Conservation (phyloP, 2,113 vertebrate genomes). For the Callionymus lyra region DNA sequence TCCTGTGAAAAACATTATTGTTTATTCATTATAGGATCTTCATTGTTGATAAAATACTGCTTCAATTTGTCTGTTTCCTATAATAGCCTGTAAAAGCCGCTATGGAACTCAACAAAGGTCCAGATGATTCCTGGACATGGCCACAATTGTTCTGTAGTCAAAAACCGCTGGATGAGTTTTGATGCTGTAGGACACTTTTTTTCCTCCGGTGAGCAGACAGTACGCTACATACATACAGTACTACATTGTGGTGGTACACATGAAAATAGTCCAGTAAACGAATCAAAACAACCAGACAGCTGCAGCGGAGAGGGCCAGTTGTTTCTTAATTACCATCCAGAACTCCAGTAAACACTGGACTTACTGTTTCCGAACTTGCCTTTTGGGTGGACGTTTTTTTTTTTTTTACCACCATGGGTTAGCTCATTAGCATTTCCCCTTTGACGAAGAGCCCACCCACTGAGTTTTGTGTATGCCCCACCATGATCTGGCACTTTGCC, state of each 20-base stretch:
- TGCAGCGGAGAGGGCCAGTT: slow-evolving; percentile 47
- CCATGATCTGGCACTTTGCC: slow-evolving; percentile 40
- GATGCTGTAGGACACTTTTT: no score
- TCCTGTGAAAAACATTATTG: no score
- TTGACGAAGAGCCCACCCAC: slow-evolving; percentile 60
- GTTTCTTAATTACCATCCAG: slow-evolving; percentile 46
- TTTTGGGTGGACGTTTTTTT: slow-evolving; percentile 23
- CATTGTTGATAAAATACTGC: no score
- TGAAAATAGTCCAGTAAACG: slow-evolving; percentile 48
- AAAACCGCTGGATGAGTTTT: slow-evolving; percentile 14
- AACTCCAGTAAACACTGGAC: slow-evolving; percentile 49
- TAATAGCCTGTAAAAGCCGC: no score
- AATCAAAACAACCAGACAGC: slow-evolving; percentile 48
- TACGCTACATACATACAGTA: slow-evolving; percentile 28
- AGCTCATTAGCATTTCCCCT: slow-evolving; percentile 53
- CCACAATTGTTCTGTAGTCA: no score
- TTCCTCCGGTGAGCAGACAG: slow-evolving; percentile 21
- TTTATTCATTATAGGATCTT: no score
- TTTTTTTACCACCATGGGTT: slow-evolving; percentile 35
- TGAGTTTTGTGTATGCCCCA: slow-evolving; percentile 31
- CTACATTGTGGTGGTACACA: slow-evolving; percentile 42
- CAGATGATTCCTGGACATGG: no score
- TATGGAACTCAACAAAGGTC: no score
- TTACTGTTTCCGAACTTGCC: slow-evolving; percentile 38
- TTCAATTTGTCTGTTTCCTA: no score